Evolutionary conservation across 2,888 invertebrate species (phyloP).

Genomic region (Pandemis heparana): DNA sequence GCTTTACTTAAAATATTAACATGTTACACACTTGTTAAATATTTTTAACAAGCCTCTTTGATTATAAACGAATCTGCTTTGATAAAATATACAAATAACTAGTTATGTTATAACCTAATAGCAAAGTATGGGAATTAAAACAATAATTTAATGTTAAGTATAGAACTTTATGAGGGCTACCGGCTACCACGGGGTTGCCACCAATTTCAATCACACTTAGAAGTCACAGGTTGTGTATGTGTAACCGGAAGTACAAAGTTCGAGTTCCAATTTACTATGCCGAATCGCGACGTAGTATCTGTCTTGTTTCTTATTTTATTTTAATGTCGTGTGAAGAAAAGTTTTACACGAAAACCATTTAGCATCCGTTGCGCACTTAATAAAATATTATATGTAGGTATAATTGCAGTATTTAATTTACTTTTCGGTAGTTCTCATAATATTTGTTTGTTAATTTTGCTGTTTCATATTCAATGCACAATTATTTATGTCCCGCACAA

Average conservation of each 20-base stretch:
- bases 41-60: neutral
- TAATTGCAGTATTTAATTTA: neutral
- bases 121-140: neutral
- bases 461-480: constrained; percentile 60
- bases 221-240: neutral
- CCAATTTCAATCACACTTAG: neutral
- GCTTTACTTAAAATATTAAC: neutral
- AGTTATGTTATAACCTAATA: neutral
- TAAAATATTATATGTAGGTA: neutral
- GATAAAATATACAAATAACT: neutral
- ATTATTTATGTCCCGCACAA: constrained; percentile 58
- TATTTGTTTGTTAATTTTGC: constrained; percentile 50
- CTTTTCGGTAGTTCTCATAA: neutral
- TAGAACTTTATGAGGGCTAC: constrained; percentile 1
- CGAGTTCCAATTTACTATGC: neutral
- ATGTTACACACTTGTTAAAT: neutral
- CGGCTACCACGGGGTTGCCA: neutral
- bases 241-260: neutral
- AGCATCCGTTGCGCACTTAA: neutral
- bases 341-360: neutral
- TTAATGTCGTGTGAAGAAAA: neutral
- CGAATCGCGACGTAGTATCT: neutral
- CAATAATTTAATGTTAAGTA: neutral
- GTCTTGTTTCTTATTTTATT: neutral
- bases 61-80: neutral